Evolutionary conservation across 2,888 invertebrate species (phyloP).

Genomic region (Microchrysa polita): DNA sequence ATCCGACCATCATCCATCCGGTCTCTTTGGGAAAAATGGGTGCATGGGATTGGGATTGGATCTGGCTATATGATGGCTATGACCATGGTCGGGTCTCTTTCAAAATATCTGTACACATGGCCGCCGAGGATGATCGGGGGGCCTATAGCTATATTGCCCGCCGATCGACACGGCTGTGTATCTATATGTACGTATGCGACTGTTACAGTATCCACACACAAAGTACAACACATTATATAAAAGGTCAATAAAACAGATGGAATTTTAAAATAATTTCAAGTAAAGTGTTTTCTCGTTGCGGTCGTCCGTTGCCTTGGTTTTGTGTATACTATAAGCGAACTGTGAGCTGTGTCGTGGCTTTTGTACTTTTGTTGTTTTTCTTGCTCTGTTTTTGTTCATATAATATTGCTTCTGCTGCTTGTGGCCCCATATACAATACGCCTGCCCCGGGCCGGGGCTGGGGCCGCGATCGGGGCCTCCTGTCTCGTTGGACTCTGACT

Average conservation of each 20-base stretch:
- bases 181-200: background rate
- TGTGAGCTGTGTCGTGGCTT: constrained; percentile 13
- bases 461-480: too few relatives aligned
- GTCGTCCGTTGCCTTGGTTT: constrained; percentile 22
- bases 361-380: constrained; percentile 5
- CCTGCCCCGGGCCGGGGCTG: too few relatives aligned
- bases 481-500: too few relatives aligned
- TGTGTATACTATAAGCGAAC: too few relatives aligned
- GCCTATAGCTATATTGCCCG: too few relatives aligned
- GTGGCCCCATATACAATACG: too few relatives aligned
- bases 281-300: constrained; percentile 30
- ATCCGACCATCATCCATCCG: constrained; percentile 12
- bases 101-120: too few relatives aligned
- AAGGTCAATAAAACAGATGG: constrained; percentile 33
- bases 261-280: constrained; percentile 33
- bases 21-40: constrained; percentile 3
- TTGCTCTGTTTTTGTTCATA: background rate
- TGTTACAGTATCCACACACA: constrained; percentile 11
- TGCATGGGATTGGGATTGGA: constrained; percentile 6
- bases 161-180: too few relatives aligned
- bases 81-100: too few relatives aligned
- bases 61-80: too few relatives aligned
- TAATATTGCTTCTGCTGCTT: too few relatives aligned
- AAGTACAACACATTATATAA: constrained; percentile 13
- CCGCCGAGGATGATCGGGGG: too few relatives aligned